Base-by-base conservation (phyloP, 2,797 vertebrate genomes). In the Squalus acanthias region DNA sequence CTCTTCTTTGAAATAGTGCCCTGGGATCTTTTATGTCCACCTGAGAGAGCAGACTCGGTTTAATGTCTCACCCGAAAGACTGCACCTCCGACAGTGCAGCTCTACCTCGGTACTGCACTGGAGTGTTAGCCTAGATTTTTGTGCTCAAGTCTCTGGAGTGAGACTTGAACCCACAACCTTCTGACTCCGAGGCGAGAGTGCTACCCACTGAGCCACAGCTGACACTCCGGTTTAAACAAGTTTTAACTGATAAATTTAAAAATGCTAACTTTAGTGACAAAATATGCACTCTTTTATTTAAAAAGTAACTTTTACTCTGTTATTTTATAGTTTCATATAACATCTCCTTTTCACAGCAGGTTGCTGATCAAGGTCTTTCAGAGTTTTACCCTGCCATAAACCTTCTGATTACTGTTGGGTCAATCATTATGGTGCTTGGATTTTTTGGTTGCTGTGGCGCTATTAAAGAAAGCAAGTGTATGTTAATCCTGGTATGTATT, bases 381-480 rank as follows among this genome's bases (percentile, higher is more conserved):
- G 72, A 76, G 6, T 72, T 95, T 76, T n/a, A 67, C 22, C 50
- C 79, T 69, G 85, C 96, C 46, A 0, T 96, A 3, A 53, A 96
- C 53, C 33, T 88, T 89, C 50, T 88, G 79, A 87, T 88, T 57
- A 0, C 98, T 50, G 60, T 92, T 98, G 97, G 98, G 98, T 96
- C 98, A 67, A 97, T 99, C 96, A 98, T 99, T 97, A 98, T 99
- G 98, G 22, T 99, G 22, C 97, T 99, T 0, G 98, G 99, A 3
- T 99, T 99, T 97, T 98, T 99, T 89, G 99, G 99, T 0, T 99
- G 98, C 97, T 99, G 98, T 0, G 99, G 99, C 1, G 98, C 99
- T 57, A 89, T 98, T 85, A 98, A 95, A 87, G 99, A 99, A 97
- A 99, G 98, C 97, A 98, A 97, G 60, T 99, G 98, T 97, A 97